Percentiles rank a stretch among this genome's conserved stretches.
phyloP scores from a whole-genome alignment of 2,797 vertebrate species.

The Phataginus tetradactyla region DNA sequence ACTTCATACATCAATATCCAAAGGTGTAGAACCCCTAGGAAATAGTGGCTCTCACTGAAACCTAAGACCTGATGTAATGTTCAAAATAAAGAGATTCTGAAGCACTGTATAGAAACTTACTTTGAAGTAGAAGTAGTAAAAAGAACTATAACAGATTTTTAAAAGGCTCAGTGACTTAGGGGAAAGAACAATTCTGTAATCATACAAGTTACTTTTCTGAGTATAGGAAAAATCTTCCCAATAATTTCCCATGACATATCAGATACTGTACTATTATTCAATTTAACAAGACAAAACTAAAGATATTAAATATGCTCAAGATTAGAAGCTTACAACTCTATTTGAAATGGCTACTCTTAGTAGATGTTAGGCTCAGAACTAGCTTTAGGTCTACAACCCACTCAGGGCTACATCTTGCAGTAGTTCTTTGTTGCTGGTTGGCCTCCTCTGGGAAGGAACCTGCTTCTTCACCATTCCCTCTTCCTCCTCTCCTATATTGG shows the following conservation, averaged over 20 bases:
- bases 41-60: background rate
- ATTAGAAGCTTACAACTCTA: background rate
- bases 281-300: slow-evolving; percentile 6
- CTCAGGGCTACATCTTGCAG: background rate
- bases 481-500: background rate
- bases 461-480: background rate
- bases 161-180: background rate
- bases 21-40: background rate
- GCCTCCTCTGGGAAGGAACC: background rate
- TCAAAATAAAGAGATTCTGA: background rate
- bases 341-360: background rate
- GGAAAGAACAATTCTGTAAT: background rate
- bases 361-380: background rate
- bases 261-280: background rate
- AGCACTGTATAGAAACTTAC: background rate
- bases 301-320: background rate
- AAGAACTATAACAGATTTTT: background rate
- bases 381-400: background rate
- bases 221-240: background rate
- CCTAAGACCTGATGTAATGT: background rate
- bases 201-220: background rate
- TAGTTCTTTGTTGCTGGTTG: background rate
- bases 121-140: background rate
- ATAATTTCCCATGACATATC: background rate
- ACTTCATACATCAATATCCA: background rate